Evolutionary conservation across 1,140 invertebrate species (phyloP).

Genomic region (Drosophila asahinai): DNA sequence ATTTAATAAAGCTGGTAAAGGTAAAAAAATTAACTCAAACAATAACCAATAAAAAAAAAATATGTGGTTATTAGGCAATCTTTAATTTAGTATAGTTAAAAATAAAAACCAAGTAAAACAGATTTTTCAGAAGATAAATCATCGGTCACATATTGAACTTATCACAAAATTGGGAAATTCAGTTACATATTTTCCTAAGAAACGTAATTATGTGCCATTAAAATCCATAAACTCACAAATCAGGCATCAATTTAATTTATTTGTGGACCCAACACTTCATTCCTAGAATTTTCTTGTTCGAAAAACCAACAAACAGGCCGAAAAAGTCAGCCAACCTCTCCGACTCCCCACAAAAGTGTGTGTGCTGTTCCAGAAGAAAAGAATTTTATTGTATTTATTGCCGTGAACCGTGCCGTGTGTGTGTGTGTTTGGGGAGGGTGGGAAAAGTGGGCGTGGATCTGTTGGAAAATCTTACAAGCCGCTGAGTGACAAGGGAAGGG

Average conservation of each 20-base stretch:
- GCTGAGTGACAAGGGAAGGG: constrained; percentile 64
- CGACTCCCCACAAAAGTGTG: not conserved
- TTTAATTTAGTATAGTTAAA: no score
- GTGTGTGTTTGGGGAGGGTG: not conserved
- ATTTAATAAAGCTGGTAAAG: no score
- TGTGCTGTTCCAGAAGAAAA: not conserved
- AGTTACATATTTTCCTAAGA: not conserved
- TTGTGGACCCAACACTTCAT: constrained; percentile 18
- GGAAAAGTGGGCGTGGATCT: constrained; percentile 26
- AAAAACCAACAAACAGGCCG: constrained; percentile 20
- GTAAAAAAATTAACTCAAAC: no score
- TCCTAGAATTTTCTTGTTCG: constrained; percentile 15
- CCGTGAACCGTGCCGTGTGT: constrained; percentile 8
- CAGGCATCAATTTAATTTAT: constrained; percentile 34
- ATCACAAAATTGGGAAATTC: constrained; percentile 11
- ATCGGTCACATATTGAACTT: not conserved
- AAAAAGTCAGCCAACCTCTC: constrained; percentile 5
- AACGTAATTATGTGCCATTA: constrained; percentile 19
- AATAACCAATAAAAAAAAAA: no score
- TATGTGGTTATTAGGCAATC: no score
- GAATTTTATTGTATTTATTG: constrained; percentile 49
- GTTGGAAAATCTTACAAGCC: constrained; percentile 61
- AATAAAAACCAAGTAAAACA: no score
- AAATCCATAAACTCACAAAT: constrained; percentile 38
- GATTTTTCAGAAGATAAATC: not conserved